These are phyloP conservation scores for Phalacrocorax aristotelis DNA, from an alignment of 2,113 vertebrate species.

Conservation along the genomic window DNA sequence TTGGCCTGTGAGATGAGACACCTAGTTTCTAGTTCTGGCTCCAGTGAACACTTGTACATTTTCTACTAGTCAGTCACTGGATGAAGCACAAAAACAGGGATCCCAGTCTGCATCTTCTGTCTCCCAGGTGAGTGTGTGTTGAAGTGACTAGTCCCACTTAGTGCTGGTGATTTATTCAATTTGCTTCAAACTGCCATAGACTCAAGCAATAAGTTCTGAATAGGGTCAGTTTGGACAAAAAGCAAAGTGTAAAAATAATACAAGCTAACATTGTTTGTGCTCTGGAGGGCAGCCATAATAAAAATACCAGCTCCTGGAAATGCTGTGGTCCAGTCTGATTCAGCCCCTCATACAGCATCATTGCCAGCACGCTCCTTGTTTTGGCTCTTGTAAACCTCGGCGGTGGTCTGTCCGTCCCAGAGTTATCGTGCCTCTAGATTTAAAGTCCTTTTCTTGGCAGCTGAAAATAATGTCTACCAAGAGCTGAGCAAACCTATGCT, in stretches of 20 bases:
- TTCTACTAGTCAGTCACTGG: neutral
- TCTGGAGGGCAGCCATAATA: neutral
- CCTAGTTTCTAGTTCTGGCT: constrained; percentile 4
- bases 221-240: neutral
- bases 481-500: neutral
- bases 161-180: neutral
- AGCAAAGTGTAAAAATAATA: neutral
- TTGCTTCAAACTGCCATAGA: neutral
- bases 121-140: neutral
- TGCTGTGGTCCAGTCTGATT: neutral
- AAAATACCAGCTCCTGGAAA: neutral
- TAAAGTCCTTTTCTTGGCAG: neutral
- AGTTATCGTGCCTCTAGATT: neutral
- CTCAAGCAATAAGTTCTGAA: neutral
- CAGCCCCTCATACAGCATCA: neutral
- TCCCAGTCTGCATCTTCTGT: neutral
- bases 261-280: neutral
- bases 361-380: neutral
- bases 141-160: neutral
- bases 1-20: neutral
- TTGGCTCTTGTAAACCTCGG: neutral
- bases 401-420: neutral
- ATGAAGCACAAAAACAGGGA: neutral
- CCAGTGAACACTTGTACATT: neutral
- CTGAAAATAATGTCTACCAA: neutral